These are phyloP conservation scores for Natrix natrix DNA, from an alignment of 2,797 vertebrate genomes.

Conservation along the genomic window DNA sequence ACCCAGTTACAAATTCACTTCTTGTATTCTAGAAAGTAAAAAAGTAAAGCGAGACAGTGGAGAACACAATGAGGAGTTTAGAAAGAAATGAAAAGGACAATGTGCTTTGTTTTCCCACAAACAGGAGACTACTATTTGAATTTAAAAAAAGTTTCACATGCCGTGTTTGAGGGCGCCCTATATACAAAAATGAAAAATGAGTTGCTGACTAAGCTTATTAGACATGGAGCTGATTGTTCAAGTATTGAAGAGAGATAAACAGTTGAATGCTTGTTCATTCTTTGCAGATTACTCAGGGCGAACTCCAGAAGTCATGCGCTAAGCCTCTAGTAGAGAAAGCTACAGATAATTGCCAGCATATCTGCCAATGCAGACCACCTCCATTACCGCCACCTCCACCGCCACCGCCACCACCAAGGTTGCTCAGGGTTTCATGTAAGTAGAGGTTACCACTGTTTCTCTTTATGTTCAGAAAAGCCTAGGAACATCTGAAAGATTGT, in stretches of 20 bases:
- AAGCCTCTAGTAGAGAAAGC: conserved; percentile 81
- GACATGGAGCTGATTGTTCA: conserved; percentile 48
- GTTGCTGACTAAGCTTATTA: conserved; percentile 30
- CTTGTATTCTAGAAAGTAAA: not conserved
- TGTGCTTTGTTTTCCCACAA: not conserved
- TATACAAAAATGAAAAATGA: not conserved
- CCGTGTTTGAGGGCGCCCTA: not conserved
- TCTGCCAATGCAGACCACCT: conserved; percentile 90
- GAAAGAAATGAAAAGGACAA: not conserved
- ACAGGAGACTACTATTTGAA: not conserved
- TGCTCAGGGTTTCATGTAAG: conserved; percentile 71
- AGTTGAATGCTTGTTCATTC: conserved; percentile 58
- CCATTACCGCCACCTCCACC: conserved; percentile 89
- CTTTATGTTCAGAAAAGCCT: not conserved
- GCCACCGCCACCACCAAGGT: conserved; percentile 83
- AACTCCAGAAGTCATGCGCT: conserved; percentile 92
- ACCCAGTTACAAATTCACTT: not conserved
- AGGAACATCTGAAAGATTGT: not conserved
- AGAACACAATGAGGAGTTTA: not conserved
- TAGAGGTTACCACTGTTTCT: conserved; percentile 19
- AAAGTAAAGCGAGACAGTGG: not conserved
- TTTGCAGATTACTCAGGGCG: conserved; percentile 80
- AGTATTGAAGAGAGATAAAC: conserved; percentile 41
- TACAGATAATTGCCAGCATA: conserved; percentile 85
- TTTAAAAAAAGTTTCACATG: not conserved